Base-by-base conservation (phyloP, 2,888 invertebrate genomes). In the Meliscaeva auricollis region DNA sequence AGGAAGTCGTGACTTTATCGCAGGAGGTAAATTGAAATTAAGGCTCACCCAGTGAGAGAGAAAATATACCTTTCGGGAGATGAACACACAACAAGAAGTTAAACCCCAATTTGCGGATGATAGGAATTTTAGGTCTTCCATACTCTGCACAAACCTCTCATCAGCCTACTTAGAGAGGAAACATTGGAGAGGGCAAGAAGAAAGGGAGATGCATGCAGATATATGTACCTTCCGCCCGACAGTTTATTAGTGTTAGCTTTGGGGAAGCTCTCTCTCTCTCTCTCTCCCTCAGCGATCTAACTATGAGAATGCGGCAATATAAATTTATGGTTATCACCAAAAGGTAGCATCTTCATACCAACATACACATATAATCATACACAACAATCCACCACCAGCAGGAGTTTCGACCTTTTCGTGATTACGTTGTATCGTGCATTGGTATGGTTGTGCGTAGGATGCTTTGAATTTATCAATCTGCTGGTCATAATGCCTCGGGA, bases 1-100 rank as follows among this genome's bases (percentile, higher is more conserved):
- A 58, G 66, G 60, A 76, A 85, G 76, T 85, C 85, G 85, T 85
- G 85, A 85, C 85, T 85, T 81, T 85, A 84, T 81, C 76, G 44
- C 30, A 69, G 76, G 69, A 85, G 76, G 76, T 77, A 85, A 85
- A 85, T 85, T 85, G 85, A 85, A 85, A 81, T 80, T 73, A 69
- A 46, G 46, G 58, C 81, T 72, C 75, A 75, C 50, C 68, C 41
- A 80, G 54, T 54, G 50, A 68, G 32, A 22, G 32, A 17, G 30
- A 46, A 44, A 58, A 52, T 48, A 32, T 17, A 32, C 66, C 35
- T 54, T 68, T 41, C 13, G 44, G 46, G 13, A 30, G 62, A 68
- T 32, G 48, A 54, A 41, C 54, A 30, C 56, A 52, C 64, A 72
- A 72, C 54, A 66, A 74, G 66, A 62, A 80, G 68, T 77, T 73